Evolutionary conservation across 2,113 vertebrate species (phyloP), one percentile per base, ranked within the genome.

Genomic region (Euleptes europaea): DNA sequence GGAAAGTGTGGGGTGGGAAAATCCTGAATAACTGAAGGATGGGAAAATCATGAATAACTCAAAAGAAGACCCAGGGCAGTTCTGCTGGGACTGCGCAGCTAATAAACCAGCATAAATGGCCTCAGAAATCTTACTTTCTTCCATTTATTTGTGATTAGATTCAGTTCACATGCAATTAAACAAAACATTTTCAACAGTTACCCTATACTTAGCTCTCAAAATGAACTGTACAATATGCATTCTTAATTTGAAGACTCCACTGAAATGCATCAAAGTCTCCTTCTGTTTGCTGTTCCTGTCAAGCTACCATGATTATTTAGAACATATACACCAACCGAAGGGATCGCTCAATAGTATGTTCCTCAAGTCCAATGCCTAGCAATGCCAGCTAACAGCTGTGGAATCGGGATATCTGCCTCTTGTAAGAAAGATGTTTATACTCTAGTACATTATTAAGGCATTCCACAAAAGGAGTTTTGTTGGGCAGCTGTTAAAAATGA

Each of bases 371-470:
- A 44, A 77, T 5, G 86, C 31, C 66, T 71, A 84, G 44, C 49
- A 77, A 38, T 31, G 60, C 82, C 71, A 84, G 38, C 31, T 88
- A 57, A 84, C 88, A 93, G 76, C 60, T 70, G 19, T 85, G n/a
- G 44, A 87, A 40, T 33, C 67, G 86, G 71, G 47, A 81, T 80
- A 86, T 79, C 54, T 90, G 72, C n/a, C 19, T 73, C 60, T 65
- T 31, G 28, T 77, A 84, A 2, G 0, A 0, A 54, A 47, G 49
- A 77, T 75, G 21, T 26, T 77, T 86, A 78, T 66, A 70, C n/a
- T 19, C 44, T 19, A 82, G 44, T 31, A 17, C 26, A 82, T 21
- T 3, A 67, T 84, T 65, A 7, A 5, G 19, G 75, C 82, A 80
- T 51, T 75, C 21, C 38, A 28, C 40, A 84, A 21, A 86, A 74